Evolutionary conservation across 2,113 vertebrate species (phyloP).

Genomic region (Gobiocypris rarus): DNA sequence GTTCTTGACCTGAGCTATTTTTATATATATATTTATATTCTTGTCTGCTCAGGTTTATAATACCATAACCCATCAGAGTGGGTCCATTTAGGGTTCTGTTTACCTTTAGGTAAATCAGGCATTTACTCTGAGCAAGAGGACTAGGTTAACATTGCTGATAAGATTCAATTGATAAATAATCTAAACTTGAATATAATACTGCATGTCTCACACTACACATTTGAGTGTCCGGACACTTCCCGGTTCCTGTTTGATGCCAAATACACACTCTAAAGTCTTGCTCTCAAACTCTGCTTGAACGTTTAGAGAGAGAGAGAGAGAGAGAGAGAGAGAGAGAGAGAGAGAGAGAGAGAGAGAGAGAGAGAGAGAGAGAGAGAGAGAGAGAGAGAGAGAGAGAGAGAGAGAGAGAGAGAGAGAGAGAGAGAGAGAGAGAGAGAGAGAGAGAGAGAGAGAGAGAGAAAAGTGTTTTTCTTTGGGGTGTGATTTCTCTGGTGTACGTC

Average conservation of each 20-base stretch:
- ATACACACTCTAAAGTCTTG: not conserved
- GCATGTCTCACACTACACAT: not conserved
- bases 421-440: too few relatives aligned
- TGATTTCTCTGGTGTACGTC: not conserved
- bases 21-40: constrained; percentile 56
- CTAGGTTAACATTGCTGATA: constrained; percentile 23
- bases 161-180: not conserved
- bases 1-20: constrained; percentile 59
- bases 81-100: constrained; percentile 34
- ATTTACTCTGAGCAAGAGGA: constrained; percentile 63
- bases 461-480: not conserved
- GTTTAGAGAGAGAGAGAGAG: not conserved
- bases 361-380: too few relatives aligned
- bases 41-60: constrained; percentile 64
- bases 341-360: too few relatives aligned
- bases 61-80: constrained; percentile 61
- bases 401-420: too few relatives aligned
- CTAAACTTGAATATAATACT: not conserved
- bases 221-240: not conserved
- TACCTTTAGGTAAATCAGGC: constrained; percentile 49
- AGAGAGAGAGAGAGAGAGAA: not conserved
- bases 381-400: too few relatives aligned
- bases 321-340: too few relatives aligned
- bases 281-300: too few relatives aligned
- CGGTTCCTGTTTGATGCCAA: too few relatives aligned